phyloP scores from a whole-genome alignment of 2,888 invertebrate species.

The Pomacea canaliculata region DNA sequence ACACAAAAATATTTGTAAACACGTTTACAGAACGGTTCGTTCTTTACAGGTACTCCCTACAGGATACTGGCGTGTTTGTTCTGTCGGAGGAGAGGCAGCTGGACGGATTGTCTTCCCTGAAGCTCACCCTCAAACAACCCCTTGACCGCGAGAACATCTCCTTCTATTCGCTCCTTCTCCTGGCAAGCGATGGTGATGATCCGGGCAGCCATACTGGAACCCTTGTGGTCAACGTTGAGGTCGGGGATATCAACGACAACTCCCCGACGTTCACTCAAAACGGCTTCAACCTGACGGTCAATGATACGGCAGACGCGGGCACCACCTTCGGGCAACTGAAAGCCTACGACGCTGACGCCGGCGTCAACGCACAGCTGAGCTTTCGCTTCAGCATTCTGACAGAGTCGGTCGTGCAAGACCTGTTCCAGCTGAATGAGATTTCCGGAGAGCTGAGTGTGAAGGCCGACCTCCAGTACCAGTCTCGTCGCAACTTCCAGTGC shows the following conservation, averaged over 20 bases:
- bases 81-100: conserved; percentile 33
- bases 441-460: conserved; percentile 41
- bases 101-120: conserved; percentile 36
- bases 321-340: conserved; percentile 72
- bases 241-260: conserved; percentile 42
- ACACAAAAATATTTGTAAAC: too few relatives aligned
- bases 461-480: conserved; percentile 32
- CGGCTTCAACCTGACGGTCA: conserved; percentile 32
- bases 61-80: conserved; percentile 30
- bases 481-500: conserved; percentile 32
- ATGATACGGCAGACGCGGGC: conserved; percentile 31
- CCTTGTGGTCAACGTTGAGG: conserved; percentile 31
- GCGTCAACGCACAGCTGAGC: conserved; percentile 77
- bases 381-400: conserved; percentile 62
- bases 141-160: conserved; percentile 34
- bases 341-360: conserved; percentile 87
- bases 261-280: conserved; percentile 34
- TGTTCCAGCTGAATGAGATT: conserved; percentile 36
- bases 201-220: conserved; percentile 27
- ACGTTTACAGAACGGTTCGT: too few relatives aligned
- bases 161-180: conserved; percentile 31
- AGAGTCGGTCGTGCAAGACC: conserved; percentile 20
- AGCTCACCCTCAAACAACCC: conserved; percentile 24
- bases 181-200: conserved; percentile 33
- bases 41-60: conserved; percentile 26